Conservation (phyloP, 2,797 vertebrate species). For the Cynodonichthys magdalenae region DNA sequence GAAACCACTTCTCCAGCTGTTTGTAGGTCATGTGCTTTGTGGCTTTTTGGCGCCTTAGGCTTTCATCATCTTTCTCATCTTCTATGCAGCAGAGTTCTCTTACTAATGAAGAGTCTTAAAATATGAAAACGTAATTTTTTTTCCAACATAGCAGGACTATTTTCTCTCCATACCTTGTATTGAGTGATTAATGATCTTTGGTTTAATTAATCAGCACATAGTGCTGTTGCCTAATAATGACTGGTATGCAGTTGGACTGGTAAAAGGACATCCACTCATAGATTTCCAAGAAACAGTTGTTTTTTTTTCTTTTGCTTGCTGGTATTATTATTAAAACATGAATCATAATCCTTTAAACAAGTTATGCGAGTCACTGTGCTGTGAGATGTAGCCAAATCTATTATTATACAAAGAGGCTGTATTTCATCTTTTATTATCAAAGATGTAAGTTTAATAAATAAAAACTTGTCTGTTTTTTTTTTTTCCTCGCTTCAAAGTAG, state of each 20-base stretch:
- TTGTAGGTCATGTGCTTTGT: conserved; percentile 30
- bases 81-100: conserved; percentile 26
- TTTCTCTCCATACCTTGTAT: conserved; percentile 2
- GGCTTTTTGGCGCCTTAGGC: conserved; percentile 25
- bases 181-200: neutral
- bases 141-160: conserved; percentile 12
- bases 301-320: conserved; percentile 30
- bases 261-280: neutral
- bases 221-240: neutral
- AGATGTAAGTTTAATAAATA: conserved; percentile 15
- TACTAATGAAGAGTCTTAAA: conserved; percentile 11
- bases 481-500: conserved; percentile 35
- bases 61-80: conserved; percentile 28
- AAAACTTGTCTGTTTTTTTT: conserved; percentile 5
- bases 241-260: neutral
- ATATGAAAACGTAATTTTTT: conserved; percentile 23
- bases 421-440: conserved; percentile 33
- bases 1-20: conserved; percentile 6
- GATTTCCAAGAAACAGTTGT: conserved; percentile 7
- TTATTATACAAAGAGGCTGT: neutral
- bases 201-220: neutral
- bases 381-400: neutral
- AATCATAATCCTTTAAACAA: conserved; percentile 14
- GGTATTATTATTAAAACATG: conserved; percentile 5
- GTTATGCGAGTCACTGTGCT: neutral